Percentiles rank a stretch among this genome's conserved stretches.
Conservation (phyloP, 2,113 vertebrate genomes). For the Morphnarchus princeps region DNA sequence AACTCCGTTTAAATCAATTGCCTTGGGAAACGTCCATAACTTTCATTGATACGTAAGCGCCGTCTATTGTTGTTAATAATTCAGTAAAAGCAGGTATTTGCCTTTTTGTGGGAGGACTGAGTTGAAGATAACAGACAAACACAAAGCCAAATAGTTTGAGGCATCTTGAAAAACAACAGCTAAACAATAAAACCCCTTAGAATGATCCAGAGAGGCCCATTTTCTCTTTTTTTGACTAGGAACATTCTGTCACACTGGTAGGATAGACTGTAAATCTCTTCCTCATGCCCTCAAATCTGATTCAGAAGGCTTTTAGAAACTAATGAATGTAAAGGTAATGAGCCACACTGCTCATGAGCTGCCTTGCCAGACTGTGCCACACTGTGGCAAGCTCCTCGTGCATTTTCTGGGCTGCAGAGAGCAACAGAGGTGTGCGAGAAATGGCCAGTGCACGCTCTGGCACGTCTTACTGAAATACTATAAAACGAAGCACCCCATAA, state of each 20-base stretch:
- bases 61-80: conserved; percentile 47
- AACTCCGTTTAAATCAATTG: conserved; percentile 57
- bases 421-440: neutral
- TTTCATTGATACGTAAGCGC: conserved; percentile 46
- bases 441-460: neutral
- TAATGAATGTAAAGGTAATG: conserved; percentile 45
- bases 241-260: conserved; percentile 12
- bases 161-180: conserved; percentile 28
- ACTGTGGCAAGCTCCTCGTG: neutral
- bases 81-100: conserved; percentile 49
- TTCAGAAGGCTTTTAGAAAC: conserved; percentile 23
- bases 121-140: conserved; percentile 7
- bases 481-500: neutral
- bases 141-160: neutral
- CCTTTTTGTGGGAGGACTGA: conserved; percentile 7
- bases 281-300: conserved; percentile 2
- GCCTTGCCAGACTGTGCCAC: neutral
- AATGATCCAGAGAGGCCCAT: neutral
- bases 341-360: neutral
- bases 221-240: neutral
- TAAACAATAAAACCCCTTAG: neutral
- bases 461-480: neutral
- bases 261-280: neutral
- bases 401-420: neutral
- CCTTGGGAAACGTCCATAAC: conserved; percentile 44